Evolutionary conservation across 2,797 vertebrate species (phyloP).

Genomic region (Steatocranus sp.): DNA sequence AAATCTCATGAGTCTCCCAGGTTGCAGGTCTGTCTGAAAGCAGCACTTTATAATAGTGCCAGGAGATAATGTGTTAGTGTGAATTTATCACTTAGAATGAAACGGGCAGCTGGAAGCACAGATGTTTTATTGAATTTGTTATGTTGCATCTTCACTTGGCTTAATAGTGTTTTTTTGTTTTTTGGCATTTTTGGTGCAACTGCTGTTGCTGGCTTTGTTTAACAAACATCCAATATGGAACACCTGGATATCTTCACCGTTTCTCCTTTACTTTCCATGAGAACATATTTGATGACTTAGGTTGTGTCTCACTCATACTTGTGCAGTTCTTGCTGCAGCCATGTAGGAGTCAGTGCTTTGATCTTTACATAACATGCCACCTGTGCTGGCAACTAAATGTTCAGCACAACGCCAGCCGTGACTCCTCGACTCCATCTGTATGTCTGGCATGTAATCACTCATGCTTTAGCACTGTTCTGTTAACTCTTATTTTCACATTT

Average conservation of each 20-base stretch:
- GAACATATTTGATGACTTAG: neutral
- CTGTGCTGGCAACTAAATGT: slow-evolving; percentile 1
- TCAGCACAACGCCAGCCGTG: slow-evolving; percentile 4
- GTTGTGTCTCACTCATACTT: neutral
- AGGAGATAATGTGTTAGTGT: neutral
- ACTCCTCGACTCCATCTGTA: slow-evolving; percentile 20
- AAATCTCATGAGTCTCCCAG: neutral
- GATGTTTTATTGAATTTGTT: slow-evolving; percentile 30
- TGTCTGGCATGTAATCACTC: neutral
- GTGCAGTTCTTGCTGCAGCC: neutral
- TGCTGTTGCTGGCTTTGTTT: neutral
- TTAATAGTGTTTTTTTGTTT: neutral
- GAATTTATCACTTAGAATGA: neutral
- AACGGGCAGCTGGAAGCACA: slow-evolving; percentile 16
- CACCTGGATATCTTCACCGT: neutral
- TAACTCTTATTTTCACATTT: neutral
- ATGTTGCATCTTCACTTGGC: neutral
- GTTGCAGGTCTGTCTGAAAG: neutral
- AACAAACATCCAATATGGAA: neutral
- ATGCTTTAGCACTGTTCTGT: neutral
- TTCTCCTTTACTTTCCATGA: neutral
- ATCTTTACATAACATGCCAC: slow-evolving; percentile 4
- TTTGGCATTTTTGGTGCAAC: neutral
- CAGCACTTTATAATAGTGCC: neutral
- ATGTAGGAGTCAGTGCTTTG: neutral